Percentiles rank a stretch among this genome's conserved stretches.
Evolutionary conservation across 2,113 vertebrate genomes (phyloP).

Genomic region (Paradoxurus hermaphroditus): DNA sequence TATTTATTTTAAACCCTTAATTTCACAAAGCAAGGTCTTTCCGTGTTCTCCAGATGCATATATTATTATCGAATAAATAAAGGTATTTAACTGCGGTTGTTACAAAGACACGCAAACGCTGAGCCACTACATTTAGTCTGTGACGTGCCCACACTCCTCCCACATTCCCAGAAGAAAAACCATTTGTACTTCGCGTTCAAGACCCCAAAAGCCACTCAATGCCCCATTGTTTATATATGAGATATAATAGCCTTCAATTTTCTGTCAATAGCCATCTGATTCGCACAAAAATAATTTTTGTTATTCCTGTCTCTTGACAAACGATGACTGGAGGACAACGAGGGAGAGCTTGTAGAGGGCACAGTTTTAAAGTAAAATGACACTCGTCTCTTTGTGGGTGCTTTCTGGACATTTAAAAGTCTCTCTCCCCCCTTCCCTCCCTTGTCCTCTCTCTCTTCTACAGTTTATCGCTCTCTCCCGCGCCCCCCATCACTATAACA

Average conservation of each 20-base stretch:
- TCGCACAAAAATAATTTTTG: conserved; percentile 37
- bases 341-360: background rate
- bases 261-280: conserved; percentile 44
- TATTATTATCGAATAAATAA: background rate
- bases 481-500: conserved; percentile 47
- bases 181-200: background rate
- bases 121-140: background rate
- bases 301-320: background rate
- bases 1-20: background rate
- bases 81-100: background rate
- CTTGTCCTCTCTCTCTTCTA: background rate
- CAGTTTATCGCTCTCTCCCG: background rate
- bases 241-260: background rate
- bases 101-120: background rate
- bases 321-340: background rate
- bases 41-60: background rate
- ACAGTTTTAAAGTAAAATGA: conserved; percentile 34
- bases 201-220: background rate
- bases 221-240: background rate
- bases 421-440: background rate
- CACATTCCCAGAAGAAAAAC: conserved; percentile 15
- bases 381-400: background rate
- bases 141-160: background rate
- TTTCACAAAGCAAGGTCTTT: background rate
- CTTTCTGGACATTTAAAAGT: conserved; percentile 31